Base-by-base conservation (phyloP, 2,797 vertebrate genomes). In the Gymnoscopelus microlampas region DNA sequence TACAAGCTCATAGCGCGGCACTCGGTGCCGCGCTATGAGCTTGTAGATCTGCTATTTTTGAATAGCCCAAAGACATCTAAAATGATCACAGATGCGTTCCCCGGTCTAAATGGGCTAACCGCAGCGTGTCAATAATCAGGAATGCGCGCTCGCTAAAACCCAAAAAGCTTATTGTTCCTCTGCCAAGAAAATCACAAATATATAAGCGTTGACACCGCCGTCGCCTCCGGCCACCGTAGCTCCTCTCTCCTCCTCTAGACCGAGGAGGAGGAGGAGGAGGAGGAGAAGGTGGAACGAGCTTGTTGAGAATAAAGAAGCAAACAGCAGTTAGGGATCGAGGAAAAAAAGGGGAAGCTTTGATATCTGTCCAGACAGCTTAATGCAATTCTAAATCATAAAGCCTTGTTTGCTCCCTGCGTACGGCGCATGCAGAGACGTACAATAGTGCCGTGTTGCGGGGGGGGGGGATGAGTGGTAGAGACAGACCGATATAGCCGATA, bases 121-220 rank as follows among this genome's bases (percentile, higher is more conserved):
- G 69, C 80, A 84, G 79, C 65, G 49, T 78, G 90, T 91, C 89
- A 86, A 79, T 88, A 81, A 89, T 84, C 64, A 78, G 88, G 92
- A 86, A 87, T 90, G 85, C 72, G 85, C 72, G 75, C 82, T 66
- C 77, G 76, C 81, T 91, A 87, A 90, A 44, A 44, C 7, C 85
- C 79, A 69, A 89, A 69, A 89, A 78, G 39, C 39, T 77, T 84
- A 90, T 89, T 92, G 90, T 92, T 93, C 78, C 66, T n/a, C 73
- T 88, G 88, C 89, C 91, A 89, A 90, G 60, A 81, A 74, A 85
- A 86, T 77, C 81, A 78, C 73, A 89, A 88, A 87, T 77, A 87
- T 77, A 84, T 80, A 82, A 83, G 79, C 68, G 71, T 73, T 66
- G 75, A 82, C 81, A 72, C 66, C 58, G 19, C 66, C 58, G n/a